These are phyloP conservation scores for Micoletzkya japonica DNA, from an alignment of 2,888 invertebrate species.

Conservation along the genomic window DNA sequence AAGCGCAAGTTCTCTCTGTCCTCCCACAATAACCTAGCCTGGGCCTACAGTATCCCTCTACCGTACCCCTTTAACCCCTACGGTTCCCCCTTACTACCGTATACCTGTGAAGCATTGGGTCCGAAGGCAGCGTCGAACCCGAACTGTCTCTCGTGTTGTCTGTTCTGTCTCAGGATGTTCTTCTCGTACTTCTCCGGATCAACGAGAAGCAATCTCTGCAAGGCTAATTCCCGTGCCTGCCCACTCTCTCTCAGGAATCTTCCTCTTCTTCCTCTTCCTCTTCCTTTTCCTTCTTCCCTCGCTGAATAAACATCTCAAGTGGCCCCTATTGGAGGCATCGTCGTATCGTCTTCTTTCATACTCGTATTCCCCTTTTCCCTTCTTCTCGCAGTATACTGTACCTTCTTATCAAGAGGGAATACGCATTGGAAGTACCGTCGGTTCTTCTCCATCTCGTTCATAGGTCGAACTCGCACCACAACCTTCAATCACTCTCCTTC, in stretches of 20 bases:
- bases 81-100: no score
- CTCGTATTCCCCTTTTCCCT: no score
- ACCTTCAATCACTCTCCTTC: constrained; percentile 70
- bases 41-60: no score
- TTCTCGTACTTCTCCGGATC: constrained; percentile 71
- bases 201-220: constrained; percentile 74
- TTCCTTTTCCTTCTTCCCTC: no score
- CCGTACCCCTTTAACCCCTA: no score
- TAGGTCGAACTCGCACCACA: constrained; percentile 85
- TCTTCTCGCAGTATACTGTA: no score
- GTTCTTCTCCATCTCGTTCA: constrained; percentile 75
- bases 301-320: no score
- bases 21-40: no score
- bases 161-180: constrained; percentile 74
- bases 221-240: not conserved
- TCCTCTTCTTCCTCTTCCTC: no score
- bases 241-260: not conserved
- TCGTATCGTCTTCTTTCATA: no score
- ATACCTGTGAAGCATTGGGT: constrained; percentile 82
- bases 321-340: no score
- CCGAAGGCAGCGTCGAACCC: constrained; percentile 87
- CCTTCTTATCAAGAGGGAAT: constrained; percentile 80
- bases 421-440: constrained; percentile 73
- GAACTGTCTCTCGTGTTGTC: constrained; percentile 79
- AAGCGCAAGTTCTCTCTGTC: no score